Percentiles rank a stretch among this genome's conserved stretches.
phyloP scores from a whole-genome alignment of 2,888 invertebrate genomes.

The Horisme vitalbata region DNA sequence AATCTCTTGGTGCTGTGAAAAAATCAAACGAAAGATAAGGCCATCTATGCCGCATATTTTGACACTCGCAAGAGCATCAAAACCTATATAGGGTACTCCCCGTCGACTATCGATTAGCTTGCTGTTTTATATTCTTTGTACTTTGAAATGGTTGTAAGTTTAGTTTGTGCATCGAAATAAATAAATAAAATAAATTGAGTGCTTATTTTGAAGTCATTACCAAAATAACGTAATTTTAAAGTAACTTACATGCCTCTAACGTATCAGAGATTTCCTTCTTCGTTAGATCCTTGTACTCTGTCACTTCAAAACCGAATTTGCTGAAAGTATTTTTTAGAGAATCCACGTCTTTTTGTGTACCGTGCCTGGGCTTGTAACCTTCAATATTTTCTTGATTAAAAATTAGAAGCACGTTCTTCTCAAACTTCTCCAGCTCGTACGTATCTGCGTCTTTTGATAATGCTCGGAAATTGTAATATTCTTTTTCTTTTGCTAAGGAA shows the following conservation, averaged over 20 bases:
- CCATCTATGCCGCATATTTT: too few relatives aligned
- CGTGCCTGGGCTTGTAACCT: constrained; percentile 51
- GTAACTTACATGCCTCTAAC: constrained; percentile 51
- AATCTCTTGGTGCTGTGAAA: too few relatives aligned
- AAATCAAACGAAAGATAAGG: too few relatives aligned
- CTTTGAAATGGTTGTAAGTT: too few relatives aligned
- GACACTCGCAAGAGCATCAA: too few relatives aligned
- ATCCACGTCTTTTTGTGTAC: constrained; percentile 58
- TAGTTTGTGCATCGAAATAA: too few relatives aligned
- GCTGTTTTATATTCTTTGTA: too few relatives aligned
- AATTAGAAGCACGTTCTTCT: constrained; percentile 61
- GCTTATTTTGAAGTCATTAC: too few relatives aligned
- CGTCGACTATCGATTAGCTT: too few relatives aligned
- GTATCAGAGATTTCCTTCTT: constrained; percentile 51
- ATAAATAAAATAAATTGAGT: too few relatives aligned
- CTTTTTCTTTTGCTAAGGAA: neutral
- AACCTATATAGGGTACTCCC: too few relatives aligned
- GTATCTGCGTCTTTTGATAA: constrained; percentile 51
- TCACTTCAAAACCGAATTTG: constrained; percentile 55
- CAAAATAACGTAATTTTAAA: neutral
- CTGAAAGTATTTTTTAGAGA: constrained; percentile 52
- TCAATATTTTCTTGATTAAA: constrained; percentile 60
- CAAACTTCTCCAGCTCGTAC: constrained; percentile 62
- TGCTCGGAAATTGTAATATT: constrained; percentile 32
- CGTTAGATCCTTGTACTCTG: constrained; percentile 49